These are phyloP conservation scores for Drosophila formosana DNA, from an alignment of 2,888 invertebrate genomes.

Conservation along the genomic window DNA sequence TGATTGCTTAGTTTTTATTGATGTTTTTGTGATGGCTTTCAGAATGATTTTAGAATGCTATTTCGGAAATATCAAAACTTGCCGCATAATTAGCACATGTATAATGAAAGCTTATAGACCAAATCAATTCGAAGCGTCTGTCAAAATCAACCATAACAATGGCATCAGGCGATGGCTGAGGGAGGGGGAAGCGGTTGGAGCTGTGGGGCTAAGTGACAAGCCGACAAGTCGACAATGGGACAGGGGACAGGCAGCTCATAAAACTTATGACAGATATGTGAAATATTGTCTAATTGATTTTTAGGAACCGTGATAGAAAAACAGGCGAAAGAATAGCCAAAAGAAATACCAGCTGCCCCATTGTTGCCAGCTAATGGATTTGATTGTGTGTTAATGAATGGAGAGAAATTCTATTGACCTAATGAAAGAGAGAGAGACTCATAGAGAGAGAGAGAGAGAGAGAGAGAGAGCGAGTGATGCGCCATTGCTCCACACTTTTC, in stretches of 20 bases:
- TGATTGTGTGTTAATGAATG: conserved; percentile 79
- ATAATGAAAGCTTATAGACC: conserved; percentile 68
- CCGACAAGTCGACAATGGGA: conserved; percentile 66
- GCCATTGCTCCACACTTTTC: conserved; percentile 60
- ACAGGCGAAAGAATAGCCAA: conserved; percentile 17
- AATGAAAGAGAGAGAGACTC: conserved; percentile 9
- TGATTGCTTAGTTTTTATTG: conserved; percentile 15
- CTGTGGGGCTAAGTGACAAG: conserved; percentile 48
- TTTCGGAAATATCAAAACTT: conserved; percentile 25
- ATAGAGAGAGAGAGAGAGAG: not conserved
- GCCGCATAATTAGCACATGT: conserved; percentile 70
- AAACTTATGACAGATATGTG: conserved; percentile 71
- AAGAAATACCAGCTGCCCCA: conserved; percentile 39
- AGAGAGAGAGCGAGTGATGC: conserved; percentile 5
- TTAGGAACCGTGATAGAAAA: conserved; percentile 38
- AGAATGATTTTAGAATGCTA: conserved; percentile 20
- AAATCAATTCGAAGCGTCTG: conserved; percentile 59
- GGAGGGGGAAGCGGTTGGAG: not conserved
- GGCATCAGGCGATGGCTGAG: conserved; percentile 10
- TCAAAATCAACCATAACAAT: conserved; percentile 61
- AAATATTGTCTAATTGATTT: conserved; percentile 74
- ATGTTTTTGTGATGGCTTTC: conserved; percentile 22
- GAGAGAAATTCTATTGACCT: conserved; percentile 43
- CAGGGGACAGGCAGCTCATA: conserved; percentile 54
- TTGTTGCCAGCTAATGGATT: conserved; percentile 71